Evolutionary conservation across 2,888 invertebrate species (phyloP).

Genomic region (Lumbricus terrestris): DNA sequence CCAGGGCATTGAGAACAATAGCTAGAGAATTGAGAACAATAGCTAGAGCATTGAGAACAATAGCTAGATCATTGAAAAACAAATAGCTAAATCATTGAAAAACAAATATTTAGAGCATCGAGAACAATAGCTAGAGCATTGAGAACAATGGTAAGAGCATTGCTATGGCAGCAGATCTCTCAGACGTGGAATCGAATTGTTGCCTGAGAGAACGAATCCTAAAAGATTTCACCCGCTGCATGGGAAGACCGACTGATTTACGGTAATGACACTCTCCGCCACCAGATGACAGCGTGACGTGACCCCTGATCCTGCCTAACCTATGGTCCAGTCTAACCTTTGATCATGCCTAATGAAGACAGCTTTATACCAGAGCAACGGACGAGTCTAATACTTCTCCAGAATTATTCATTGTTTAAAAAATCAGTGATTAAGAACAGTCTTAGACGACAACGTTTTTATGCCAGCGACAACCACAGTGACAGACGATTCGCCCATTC

Average conservation of each 20-base stretch:
- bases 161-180: not conserved
- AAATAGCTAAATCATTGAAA: too few species aligned
- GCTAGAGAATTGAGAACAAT: too few species aligned
- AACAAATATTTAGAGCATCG: too few species aligned
- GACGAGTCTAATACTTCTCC: not conserved
- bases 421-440: not conserved
- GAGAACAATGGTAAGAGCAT: too few species aligned
- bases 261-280: not conserved
- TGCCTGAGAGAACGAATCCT: not conserved
- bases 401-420: not conserved
- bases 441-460: not conserved
- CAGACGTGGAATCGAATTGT: not conserved
- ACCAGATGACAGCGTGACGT: not conserved
- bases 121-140: too few species aligned
- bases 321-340: not conserved
- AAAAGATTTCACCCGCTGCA: not conserved
- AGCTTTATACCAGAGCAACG: not conserved
- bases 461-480: too few species aligned
- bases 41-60: too few species aligned
- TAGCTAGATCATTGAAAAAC: too few species aligned
- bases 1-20: too few species aligned
- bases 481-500: too few species aligned
- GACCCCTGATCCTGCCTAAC: not conserved
- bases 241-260: not conserved
- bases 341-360: slow-evolving; percentile 3